These are phyloP conservation scores for Zaprionus vittiger DNA, from an alignment of 1,140 invertebrate species.

Conservation along the genomic window DNA sequence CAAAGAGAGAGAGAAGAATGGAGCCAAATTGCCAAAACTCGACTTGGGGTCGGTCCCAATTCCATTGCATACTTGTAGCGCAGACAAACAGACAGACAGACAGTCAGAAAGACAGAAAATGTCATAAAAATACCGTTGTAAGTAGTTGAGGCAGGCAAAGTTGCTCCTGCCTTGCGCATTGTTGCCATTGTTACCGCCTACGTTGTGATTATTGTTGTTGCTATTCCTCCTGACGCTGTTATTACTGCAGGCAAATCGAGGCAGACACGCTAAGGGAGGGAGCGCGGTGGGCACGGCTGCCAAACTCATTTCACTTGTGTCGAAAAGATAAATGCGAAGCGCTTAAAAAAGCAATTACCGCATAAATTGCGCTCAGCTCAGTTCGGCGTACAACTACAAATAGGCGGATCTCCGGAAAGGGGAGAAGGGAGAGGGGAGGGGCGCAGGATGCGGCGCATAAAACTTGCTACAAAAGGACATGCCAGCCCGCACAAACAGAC, in stretches of 20 bases:
- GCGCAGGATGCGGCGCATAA: conserved; percentile 70
- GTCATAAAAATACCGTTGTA: conserved; percentile 82
- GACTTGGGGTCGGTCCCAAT: conserved; percentile 24
- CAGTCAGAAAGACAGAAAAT: conserved; percentile 54
- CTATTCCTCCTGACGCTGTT: conserved; percentile 32
- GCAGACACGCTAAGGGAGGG: conserved; percentile 62
- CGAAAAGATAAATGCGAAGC: conserved; percentile 83
- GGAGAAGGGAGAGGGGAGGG: neutral
- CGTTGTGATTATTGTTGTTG: conserved; percentile 32
- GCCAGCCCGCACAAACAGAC: conserved; percentile 19
- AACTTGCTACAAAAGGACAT: conserved; percentile 70
- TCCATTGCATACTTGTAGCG: conserved; percentile 64
- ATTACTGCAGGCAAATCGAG: conserved; percentile 64
- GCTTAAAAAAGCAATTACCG: conserved; percentile 84
- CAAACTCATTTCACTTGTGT: conserved; percentile 80
- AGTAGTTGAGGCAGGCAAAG: conserved; percentile 64
- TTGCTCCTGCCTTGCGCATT: conserved; percentile 38
- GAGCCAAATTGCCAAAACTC: conserved; percentile 50
- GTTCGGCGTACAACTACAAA: conserved; percentile 37
- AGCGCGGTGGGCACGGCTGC: neutral
- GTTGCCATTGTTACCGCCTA: conserved; percentile 61
- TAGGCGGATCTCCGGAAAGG: conserved; percentile 15
- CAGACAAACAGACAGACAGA: conserved; percentile 23
- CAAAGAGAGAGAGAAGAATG: conserved; percentile 8
- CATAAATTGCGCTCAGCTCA: conserved; percentile 74